Conservation (phyloP, 2,797 vertebrate genomes). For the Darevskia nairensis region DNA sequence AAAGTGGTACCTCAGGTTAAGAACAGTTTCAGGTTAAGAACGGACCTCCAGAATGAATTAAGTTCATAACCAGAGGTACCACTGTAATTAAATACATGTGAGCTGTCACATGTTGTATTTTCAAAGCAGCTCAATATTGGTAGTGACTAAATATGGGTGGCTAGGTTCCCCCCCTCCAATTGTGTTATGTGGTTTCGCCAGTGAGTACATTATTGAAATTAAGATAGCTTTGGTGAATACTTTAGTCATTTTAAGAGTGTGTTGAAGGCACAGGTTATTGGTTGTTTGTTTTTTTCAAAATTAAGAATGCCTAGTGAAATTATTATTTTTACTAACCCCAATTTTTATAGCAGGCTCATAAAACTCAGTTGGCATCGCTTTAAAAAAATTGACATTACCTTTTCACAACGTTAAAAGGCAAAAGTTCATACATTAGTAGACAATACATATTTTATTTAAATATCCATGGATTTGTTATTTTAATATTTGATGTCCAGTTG, state of each 20-base stretch:
- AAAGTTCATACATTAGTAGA: conserved; percentile 27
- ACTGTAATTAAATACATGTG: background rate
- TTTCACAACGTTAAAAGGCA: conserved; percentile 34
- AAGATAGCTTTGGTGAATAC: background rate
- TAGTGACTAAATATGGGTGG: background rate
- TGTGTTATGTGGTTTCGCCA: background rate
- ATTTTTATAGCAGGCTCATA: conserved; percentile 6
- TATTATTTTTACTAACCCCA: background rate
- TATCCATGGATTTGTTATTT: conserved; percentile 46
- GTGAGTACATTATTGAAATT: background rate
- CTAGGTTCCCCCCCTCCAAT: background rate
- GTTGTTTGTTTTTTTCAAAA: background rate
- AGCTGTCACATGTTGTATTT: background rate
- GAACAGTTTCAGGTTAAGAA: too few species aligned
- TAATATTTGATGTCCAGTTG: conserved; percentile 45
- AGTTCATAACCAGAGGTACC: too few species aligned
- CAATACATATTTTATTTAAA: conserved; percentile 28
- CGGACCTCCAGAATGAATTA: too few species aligned
- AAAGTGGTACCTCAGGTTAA: too few species aligned
- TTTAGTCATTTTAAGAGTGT: background rate
- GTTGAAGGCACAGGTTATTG: background rate
- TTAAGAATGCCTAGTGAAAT: conserved; percentile 9
- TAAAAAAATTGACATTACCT: background rate
- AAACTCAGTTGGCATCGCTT: background rate
- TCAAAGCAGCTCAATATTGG: background rate